Evolutionary conservation across 2,888 invertebrate genomes (phyloP).

Genomic region (Tenthredo distinguenda): DNA sequence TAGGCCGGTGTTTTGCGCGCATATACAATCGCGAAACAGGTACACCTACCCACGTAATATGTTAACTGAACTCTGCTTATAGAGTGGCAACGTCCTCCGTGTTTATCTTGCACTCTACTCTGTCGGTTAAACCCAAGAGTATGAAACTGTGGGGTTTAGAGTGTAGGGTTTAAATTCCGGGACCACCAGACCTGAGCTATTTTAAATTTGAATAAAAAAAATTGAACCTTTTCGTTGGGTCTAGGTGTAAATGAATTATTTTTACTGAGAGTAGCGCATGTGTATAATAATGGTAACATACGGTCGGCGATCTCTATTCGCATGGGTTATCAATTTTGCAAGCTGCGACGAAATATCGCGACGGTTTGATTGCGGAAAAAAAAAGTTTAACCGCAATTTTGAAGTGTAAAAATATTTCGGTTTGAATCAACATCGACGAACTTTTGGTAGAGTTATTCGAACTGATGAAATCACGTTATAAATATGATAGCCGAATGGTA

Average conservation of each 20-base stretch:
- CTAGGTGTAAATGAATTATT: neutral
- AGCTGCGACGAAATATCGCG: neutral
- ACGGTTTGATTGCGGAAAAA: neutral
- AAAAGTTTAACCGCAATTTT: neutral
- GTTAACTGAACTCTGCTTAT: constrained; percentile 7
- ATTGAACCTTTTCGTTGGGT: neutral
- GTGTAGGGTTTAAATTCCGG: constrained; percentile 5
- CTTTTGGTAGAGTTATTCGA: neutral
- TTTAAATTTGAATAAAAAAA: neutral
- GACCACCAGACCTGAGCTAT: neutral
- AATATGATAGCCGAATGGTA: neutral
- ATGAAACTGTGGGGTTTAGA: constrained; percentile 22
- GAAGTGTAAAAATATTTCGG: neutral
- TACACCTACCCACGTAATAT: neutral
- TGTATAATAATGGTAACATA: neutral
- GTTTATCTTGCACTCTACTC: constrained; percentile 33
- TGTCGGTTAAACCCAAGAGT: constrained; percentile 22
- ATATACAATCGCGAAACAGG: neutral
- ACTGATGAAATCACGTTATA: neutral
- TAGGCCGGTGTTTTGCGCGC: neutral
- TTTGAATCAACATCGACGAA: neutral
- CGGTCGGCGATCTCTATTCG: neutral
- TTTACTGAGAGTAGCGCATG: neutral
- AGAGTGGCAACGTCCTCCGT: constrained; percentile 28
- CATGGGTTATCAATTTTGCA: neutral